Conservation (phyloP, 2,113 vertebrate species). For the Leucopsar rothschildi region DNA sequence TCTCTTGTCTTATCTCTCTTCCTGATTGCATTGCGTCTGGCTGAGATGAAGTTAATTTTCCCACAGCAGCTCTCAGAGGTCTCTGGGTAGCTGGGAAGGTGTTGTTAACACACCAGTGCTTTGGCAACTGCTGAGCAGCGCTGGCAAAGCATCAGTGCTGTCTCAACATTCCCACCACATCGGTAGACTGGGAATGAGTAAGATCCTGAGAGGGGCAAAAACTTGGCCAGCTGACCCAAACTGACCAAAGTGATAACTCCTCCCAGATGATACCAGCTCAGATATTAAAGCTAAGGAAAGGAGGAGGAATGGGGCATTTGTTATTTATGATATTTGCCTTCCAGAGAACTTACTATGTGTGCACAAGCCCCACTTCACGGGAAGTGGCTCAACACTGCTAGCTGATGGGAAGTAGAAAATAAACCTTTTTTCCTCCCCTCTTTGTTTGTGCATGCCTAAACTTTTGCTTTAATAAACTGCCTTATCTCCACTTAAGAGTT, state of each 20-base stretch:
- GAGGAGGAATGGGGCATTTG: background rate
- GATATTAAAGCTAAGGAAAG: background rate
- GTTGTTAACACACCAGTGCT: background rate
- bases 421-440: background rate
- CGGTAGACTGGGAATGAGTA: background rate
- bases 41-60: background rate
- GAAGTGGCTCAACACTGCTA: background rate
- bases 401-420: background rate
- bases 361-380: fast-evolving
- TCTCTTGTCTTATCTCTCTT: background rate
- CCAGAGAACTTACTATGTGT: fast-evolving
- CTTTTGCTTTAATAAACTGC: background rate
- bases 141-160: fast-evolving
- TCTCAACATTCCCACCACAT: background rate
- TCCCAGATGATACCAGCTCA: background rate
- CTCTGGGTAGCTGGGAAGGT: background rate
- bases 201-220: background rate
- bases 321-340: background rate
- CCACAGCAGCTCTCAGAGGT: background rate
- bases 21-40: background rate
- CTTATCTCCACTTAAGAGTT: background rate
- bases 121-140: background rate
- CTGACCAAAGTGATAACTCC: background rate
- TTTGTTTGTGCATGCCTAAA: background rate
- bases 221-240: background rate